Base-by-base conservation (phyloP, 2,797 vertebrate species). In the Holocentrus rufus region DNA sequence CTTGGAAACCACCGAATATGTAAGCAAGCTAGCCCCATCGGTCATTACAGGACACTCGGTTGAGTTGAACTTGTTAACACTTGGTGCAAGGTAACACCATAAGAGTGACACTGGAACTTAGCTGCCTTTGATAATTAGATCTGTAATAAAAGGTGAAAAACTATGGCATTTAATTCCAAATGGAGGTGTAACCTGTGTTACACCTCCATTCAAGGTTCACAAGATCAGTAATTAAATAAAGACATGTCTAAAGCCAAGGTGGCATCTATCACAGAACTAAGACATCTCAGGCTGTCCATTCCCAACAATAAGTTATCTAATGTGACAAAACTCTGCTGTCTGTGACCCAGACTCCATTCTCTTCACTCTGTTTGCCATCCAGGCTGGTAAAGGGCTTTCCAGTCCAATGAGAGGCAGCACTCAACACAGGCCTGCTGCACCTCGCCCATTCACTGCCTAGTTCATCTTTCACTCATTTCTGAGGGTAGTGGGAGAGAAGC, bases 401-500 rank as follows among this genome's bases (percentile, higher is more conserved):
- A 50, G 36, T 46, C 55, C 39, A 65, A 14, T 11, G 20, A 63
- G 25, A 56, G 56, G 55, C 47, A 22, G 34, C 27, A 39, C 47
- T 18, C 23, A 23, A 58, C 62, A 63, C 27, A 86, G 69, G 69
- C 20, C 6, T 66, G 67, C 63, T 70, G 60, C 69, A 72, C 70
- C 72, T 78, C 79, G 66, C 36, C 69, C 63, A 63, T 72, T 85
- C 75, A 76, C 60, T 47, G 76, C 63, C 58, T 71, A 66, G 86
- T 88, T 89, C 85, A 85, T 85, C 80, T 88, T 91, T 90, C 82
- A 85, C 83, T 87, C 69, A 65, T 86, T 88, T 88, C 81, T 89
- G 72, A 83, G 76, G 83, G 87, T 74, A 83, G 87, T 80, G 69
- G 76, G 76, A 90, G 72, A 85, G 75, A 88, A 86, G 83, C 88